Evolutionary conservation across 1,140 invertebrate genomes (phyloP).

Genomic region (Philopotamus ludificatus): DNA sequence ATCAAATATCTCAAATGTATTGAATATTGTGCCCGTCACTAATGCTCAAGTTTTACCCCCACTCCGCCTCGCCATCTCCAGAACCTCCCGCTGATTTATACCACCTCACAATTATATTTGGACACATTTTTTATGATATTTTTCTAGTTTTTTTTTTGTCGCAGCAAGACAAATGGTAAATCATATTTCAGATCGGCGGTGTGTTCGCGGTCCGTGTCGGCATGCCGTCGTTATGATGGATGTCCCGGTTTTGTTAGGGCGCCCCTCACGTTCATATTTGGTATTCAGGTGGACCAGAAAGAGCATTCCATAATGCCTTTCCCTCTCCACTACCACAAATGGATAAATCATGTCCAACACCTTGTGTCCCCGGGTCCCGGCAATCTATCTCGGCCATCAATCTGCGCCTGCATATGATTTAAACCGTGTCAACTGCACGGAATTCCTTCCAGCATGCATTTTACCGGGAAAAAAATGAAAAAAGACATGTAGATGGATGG

Average conservation of each 20-base stretch:
- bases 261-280: slow-evolving; percentile 10
- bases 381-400: slow-evolving; percentile 23
- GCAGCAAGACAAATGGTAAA: background rate
- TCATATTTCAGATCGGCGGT: background rate
- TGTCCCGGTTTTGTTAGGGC: slow-evolving; percentile 9
- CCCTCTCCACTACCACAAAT: slow-evolving; percentile 22
- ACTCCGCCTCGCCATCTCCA: too few species aligned
- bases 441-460: slow-evolving; percentile 1
- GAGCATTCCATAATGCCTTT: slow-evolving; percentile 1
- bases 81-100: too few species aligned
- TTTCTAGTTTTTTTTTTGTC: background rate
- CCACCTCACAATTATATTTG: too few species aligned
- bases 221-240: slow-evolving; percentile 9
- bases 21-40: too few species aligned
- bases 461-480: slow-evolving; percentile 5
- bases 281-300: slow-evolving; percentile 15
- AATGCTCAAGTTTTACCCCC: too few species aligned
- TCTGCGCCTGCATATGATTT: slow-evolving; percentile 20
- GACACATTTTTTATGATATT: too few species aligned
- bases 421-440: slow-evolving; percentile 8
- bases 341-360: slow-evolving; percentile 35
- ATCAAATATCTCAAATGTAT: too few species aligned
- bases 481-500: too few species aligned
- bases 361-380: slow-evolving; percentile 3
- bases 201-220: slow-evolving; percentile 10